Conservation (phyloP, 2,888 invertebrate genomes). For the Beris chalybata region DNA sequence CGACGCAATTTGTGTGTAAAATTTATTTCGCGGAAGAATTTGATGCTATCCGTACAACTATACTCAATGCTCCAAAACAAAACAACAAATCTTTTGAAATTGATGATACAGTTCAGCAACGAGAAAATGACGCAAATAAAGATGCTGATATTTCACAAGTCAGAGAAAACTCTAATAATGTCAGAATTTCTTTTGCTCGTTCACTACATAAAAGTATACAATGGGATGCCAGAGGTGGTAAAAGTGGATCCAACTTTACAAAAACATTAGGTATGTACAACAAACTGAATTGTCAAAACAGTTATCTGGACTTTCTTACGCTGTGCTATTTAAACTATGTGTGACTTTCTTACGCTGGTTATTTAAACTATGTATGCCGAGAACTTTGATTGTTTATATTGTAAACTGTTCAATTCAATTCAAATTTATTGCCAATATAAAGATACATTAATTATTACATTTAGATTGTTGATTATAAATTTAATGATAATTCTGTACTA, state of each 20-base stretch:
- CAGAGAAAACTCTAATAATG: conserved; percentile 47
- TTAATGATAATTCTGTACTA: too few species aligned
- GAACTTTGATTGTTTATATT: too few species aligned
- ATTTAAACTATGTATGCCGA: too few species aligned
- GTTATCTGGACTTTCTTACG: too few species aligned
- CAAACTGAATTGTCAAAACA: neutral
- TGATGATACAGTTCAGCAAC: neutral
- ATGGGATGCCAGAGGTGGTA: conserved; percentile 95
- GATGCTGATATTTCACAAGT: neutral
- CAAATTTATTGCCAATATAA: too few species aligned
- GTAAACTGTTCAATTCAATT: too few species aligned
- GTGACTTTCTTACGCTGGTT: too few species aligned
- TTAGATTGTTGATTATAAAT: too few species aligned
- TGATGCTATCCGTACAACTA: conserved; percentile 68
- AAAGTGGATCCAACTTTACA: conserved; percentile 95
- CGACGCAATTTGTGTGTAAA: conserved; percentile 84
- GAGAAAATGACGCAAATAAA: too few species aligned
- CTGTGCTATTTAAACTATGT: too few species aligned
- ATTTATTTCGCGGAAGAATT: conserved; percentile 93
- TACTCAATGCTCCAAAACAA: conserved; percentile 48
- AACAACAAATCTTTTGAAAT: conserved; percentile 47
- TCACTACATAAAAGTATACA: conserved; percentile 82
- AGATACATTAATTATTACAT: too few species aligned
- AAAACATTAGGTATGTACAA: conserved; percentile 75
- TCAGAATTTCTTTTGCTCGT: conserved; percentile 75